These are phyloP conservation scores for Scotopteryx bipunctaria DNA, from an alignment of 2,888 invertebrate species.

Conservation along the genomic window DNA sequence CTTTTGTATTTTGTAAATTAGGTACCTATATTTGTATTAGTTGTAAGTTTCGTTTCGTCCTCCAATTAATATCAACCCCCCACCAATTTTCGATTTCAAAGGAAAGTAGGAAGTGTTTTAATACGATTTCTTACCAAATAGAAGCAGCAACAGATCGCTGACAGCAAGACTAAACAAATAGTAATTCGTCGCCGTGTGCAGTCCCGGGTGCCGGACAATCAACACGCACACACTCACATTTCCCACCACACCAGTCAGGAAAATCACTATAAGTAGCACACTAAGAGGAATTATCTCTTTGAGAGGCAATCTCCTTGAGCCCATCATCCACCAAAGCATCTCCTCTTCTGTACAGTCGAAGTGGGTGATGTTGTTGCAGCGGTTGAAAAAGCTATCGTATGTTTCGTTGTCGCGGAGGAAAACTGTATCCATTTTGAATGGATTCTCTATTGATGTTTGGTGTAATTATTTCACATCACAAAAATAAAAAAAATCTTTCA, in stretches of 20 bases:
- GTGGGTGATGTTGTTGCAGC: conserved; percentile 72
- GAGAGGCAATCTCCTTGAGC: conserved; percentile 85
- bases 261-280: conserved; percentile 89
- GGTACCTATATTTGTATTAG: too few relatives aligned
- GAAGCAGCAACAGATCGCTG: conserved; percentile 91
- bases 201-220: conserved; percentile 89
- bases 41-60: too few relatives aligned
- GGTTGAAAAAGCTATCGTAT: conserved; percentile 68
- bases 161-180: conserved; percentile 95
- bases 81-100: too few relatives aligned
- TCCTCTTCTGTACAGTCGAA: conserved; percentile 85
- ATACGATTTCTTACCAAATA: conserved; percentile 88
- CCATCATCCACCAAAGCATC: conserved; percentile 83
- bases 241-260: conserved; percentile 92
- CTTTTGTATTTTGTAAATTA: not conserved
- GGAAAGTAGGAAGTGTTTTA: too few relatives aligned
- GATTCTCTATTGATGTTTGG: conserved; percentile 3
- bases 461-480: too few relatives aligned
- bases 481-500: too few relatives aligned
- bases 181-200: conserved; percentile 96
- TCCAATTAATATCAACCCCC: too few relatives aligned
- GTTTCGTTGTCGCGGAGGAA: conserved; percentile 68
- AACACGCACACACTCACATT: conserved; percentile 94
- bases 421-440: conserved; percentile 52
- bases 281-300: conserved; percentile 85